Conservation (phyloP, 2,113 vertebrate species). For the Nothoprocta perdicaria region DNA sequence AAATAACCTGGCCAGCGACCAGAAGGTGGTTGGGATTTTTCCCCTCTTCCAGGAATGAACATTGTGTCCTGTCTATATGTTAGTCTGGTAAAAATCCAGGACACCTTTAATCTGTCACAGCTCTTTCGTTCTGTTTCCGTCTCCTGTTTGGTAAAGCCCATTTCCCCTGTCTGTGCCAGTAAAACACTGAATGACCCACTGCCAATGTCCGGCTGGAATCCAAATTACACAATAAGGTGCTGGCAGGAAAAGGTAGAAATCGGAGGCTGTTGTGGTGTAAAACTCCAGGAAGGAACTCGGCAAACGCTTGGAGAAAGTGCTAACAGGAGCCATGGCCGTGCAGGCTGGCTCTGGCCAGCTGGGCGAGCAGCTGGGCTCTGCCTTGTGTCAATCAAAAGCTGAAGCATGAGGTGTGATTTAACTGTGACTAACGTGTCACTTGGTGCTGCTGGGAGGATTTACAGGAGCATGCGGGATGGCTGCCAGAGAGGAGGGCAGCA, state of each 20-base stretch:
- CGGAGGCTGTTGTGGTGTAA: background rate
- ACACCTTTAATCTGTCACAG: constrained; percentile 4
- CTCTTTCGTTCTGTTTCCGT: background rate
- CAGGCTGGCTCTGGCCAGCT: background rate
- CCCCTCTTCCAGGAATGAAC: background rate
- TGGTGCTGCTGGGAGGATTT: background rate
- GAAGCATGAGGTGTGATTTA: background rate
- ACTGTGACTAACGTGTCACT: background rate
- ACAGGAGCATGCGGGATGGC: background rate
- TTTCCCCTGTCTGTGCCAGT: background rate
- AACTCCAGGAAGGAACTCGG: constrained; percentile 38
- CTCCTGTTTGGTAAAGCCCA: background rate
- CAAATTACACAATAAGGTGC: background rate
- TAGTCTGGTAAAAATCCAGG: background rate
- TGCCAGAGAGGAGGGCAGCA: background rate
- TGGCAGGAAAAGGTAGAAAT: constrained; percentile 60
- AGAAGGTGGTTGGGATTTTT: background rate
- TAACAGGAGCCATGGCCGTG: background rate
- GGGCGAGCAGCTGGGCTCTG: background rate
- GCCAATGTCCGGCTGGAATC: background rate
- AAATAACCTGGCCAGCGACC: background rate
- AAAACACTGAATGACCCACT: background rate
- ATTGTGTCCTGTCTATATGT: background rate
- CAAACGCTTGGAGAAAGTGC: background rate
- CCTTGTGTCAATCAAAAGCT: background rate